phyloP scores from a whole-genome alignment of 2,113 vertebrate species.

The Corythoichthys haematopterus region DNA sequence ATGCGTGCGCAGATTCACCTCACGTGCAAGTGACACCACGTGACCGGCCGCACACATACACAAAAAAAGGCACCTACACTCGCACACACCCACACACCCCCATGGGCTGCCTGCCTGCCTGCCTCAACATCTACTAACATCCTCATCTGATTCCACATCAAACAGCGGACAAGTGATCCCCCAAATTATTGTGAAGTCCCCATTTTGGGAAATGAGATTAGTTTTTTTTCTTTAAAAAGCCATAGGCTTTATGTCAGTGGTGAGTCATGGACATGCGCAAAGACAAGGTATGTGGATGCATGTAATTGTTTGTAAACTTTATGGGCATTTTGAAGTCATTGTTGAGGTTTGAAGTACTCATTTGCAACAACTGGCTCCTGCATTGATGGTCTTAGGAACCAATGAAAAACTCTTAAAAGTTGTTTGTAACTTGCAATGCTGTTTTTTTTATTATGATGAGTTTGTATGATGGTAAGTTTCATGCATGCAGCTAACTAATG shows the following conservation, averaged over 20 bases:
- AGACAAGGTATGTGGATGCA: constrained; percentile 44
- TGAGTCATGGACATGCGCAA: constrained; percentile 22
- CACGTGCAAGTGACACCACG: neutral
- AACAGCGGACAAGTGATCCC: neutral
- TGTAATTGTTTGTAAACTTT: neutral
- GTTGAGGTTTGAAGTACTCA: neutral
- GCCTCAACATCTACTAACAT: neutral
- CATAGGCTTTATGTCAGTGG: constrained; percentile 11
- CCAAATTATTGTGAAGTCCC: neutral
- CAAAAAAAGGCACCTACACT: constrained; percentile 9
- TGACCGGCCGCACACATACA: neutral
- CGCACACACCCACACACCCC: constrained; percentile 25
- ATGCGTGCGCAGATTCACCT: neutral
- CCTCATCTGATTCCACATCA: neutral
- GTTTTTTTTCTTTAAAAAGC: neutral
- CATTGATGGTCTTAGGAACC: neutral
- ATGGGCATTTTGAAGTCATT: neutral
- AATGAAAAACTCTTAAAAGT: neutral
- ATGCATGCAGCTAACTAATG: neutral
- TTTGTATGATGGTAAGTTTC: neutral
- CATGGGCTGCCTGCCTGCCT: constrained; percentile 19
- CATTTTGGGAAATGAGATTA: neutral
- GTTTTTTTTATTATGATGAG: neutral
- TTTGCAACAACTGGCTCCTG: neutral
- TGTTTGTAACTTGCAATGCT: neutral